phyloP scores from a whole-genome alignment of 2,113 vertebrate species.

The Alectura lathami region DNA sequence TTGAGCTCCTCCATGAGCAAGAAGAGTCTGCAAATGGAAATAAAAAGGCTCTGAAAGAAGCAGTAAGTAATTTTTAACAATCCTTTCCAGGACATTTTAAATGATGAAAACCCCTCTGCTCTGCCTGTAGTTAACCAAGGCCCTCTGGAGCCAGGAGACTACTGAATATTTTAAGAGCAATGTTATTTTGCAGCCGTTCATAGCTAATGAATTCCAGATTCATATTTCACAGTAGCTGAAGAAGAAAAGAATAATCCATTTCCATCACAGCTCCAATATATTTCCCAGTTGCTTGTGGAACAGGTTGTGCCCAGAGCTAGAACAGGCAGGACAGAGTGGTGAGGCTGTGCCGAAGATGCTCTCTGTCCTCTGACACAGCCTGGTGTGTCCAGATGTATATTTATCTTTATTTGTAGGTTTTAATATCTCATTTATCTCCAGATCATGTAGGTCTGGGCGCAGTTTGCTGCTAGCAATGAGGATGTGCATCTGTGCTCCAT shows the following conservation, averaged over 20 bases:
- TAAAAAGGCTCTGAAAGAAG: background rate
- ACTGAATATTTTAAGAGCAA: conserved; percentile 48
- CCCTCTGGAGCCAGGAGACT: background rate
- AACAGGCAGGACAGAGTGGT: background rate
- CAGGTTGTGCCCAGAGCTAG: conserved; percentile 1
- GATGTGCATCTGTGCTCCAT: background rate
- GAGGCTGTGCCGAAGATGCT: background rate
- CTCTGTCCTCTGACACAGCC: background rate
- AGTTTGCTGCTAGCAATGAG: background rate
- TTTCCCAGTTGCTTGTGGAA: conserved; percentile 22
- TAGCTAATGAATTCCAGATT: conserved; percentile 44
- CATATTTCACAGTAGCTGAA: conserved; percentile 16
- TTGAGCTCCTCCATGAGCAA: background rate
- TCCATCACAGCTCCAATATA: background rate
- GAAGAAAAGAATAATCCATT: conserved; percentile 46
- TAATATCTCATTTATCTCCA: background rate
- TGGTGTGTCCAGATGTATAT: background rate
- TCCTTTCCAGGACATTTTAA: background rate
- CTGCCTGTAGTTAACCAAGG: conserved; percentile 29
- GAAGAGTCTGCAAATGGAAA: conserved; percentile 11
- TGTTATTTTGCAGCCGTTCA: background rate
- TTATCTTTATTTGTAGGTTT: background rate
- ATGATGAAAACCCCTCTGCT: background rate
- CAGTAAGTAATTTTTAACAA: background rate
- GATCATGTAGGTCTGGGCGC: background rate